Evolutionary conservation across 1,140 invertebrate species (phyloP).

Genomic region (Drosophila setifemur): DNA sequence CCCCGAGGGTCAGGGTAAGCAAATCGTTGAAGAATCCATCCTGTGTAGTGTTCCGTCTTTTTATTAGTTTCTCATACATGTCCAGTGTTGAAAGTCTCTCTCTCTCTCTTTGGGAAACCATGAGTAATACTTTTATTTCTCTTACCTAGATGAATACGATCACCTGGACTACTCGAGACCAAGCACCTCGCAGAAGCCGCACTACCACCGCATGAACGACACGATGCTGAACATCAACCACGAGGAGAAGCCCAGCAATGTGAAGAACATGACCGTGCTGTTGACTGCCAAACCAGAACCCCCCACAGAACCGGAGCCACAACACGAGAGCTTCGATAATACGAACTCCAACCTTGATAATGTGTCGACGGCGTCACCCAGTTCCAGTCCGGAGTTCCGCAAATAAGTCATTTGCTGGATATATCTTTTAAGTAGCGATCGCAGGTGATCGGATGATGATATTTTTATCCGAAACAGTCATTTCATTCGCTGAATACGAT

Average conservation of each 20-base stretch:
- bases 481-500: too few species aligned
- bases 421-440: constrained; percentile 10
- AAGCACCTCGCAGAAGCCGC: constrained; percentile 90
- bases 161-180: constrained; percentile 93
- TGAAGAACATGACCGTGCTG: constrained; percentile 75
- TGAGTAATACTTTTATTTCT: constrained; percentile 1
- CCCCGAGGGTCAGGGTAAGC: constrained; percentile 80
- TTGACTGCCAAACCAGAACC: constrained; percentile 50
- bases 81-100: constrained; percentile 5
- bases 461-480: neutral
- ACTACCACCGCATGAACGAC: constrained; percentile 88
- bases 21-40: constrained; percentile 16
- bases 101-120: neutral
- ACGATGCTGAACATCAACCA: constrained; percentile 74
- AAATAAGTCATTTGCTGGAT: constrained; percentile 46
- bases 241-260: constrained; percentile 78
- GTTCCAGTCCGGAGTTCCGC: constrained; percentile 67
- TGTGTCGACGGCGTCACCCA: constrained; percentile 68
- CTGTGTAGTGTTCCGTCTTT: constrained; percentile 22
- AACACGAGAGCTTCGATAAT: constrained; percentile 72
- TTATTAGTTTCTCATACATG: constrained; percentile 18
- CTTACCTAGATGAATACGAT: constrained; percentile 87
- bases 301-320: constrained; percentile 52
- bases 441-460: too few species aligned
- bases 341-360: constrained; percentile 69